Evolutionary conservation across 2,888 invertebrate genomes (phyloP), one percentile per base, ranked within the genome.

Genomic region (Drosophila recens): DNA sequence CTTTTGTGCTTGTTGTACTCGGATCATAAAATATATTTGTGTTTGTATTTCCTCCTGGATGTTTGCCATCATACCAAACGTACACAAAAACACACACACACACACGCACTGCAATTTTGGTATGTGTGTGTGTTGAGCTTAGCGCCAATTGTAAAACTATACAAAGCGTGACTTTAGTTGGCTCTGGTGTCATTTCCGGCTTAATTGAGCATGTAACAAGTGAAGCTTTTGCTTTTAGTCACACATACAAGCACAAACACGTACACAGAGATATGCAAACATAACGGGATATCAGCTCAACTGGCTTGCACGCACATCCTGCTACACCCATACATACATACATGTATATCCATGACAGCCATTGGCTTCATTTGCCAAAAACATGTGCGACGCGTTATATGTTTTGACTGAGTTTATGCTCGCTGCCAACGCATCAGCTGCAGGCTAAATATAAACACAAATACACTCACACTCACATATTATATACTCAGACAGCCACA

Each of bases 131-230:
- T 15, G 27, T 58, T 43, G 20, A 72, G 63, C 40, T 68, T 43
- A 48, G 53, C 64, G 65, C 58, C 66, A 73, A 71, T 77, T 74
- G 66, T 67, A 64, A 67, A 75, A 78, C 79, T 81, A 80, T 83
- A 85, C 65, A 89, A 88, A 88, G 72, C 75, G 75, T 82, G 87
- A 86, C 83, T 89, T 76, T 70, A 83, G 84, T 84, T 90, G 89
- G 85, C 85, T 75, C 76, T 79, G 87, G 85, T 73, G 87, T 76
- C 76, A 88, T 83, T 86, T 90, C 69, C 73, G 72, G 86, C 79
- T 86, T 86, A 86, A 86, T 86, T 90, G 90, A 80, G 90, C 90
- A 63, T 90, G 84, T 90, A 86, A 86, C 86, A 75, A 86, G 79
- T 69, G 80, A 56, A 85, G 79, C 85, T 84, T 69, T 74, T 68